Evolutionary conservation across 2,888 invertebrate genomes (phyloP).

Genomic region (Pollenia griseotomentosa): DNA sequence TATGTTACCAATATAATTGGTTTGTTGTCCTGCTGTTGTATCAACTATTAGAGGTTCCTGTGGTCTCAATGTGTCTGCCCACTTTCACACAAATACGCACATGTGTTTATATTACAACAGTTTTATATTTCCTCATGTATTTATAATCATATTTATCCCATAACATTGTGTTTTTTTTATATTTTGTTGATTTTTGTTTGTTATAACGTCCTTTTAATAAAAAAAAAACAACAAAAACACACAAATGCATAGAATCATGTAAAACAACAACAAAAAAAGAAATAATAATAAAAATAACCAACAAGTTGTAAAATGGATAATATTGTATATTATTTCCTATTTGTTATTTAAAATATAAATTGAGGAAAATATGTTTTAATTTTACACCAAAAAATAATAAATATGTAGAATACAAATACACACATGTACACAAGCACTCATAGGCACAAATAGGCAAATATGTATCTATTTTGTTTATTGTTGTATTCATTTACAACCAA

Average conservation of each 20-base stretch:
- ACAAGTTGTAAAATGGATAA: conserved; percentile 65
- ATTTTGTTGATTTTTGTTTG: conserved; percentile 43
- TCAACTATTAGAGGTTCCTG: conserved; percentile 63
- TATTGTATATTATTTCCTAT: conserved; percentile 63
- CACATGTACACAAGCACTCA: background rate
- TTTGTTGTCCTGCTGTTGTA: conserved; percentile 57
- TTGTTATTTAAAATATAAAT: conserved; percentile 67
- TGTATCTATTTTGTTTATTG: conserved; percentile 18
- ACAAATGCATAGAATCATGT: conserved; percentile 1
- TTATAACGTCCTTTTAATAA: conserved; percentile 44
- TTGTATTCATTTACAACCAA: conserved; percentile 65
- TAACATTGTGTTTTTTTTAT: background rate
- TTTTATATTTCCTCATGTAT: conserved; percentile 46
- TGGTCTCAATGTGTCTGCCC: conserved; percentile 57
- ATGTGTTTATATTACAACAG: conserved; percentile 25
- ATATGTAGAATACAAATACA: background rate
- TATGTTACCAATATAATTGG: conserved; percentile 37
- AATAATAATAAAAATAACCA: conserved; percentile 28
- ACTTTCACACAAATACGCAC: conserved; percentile 4
- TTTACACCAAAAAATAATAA: conserved; percentile 56
- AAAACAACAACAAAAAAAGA: background rate
- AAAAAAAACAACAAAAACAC: conserved; percentile 5
- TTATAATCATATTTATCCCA: background rate
- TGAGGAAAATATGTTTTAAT: conserved; percentile 68
- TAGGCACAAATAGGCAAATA: background rate